phyloP scores from a whole-genome alignment of 2,113 vertebrate genomes.

The Siniperca knerii region DNA sequence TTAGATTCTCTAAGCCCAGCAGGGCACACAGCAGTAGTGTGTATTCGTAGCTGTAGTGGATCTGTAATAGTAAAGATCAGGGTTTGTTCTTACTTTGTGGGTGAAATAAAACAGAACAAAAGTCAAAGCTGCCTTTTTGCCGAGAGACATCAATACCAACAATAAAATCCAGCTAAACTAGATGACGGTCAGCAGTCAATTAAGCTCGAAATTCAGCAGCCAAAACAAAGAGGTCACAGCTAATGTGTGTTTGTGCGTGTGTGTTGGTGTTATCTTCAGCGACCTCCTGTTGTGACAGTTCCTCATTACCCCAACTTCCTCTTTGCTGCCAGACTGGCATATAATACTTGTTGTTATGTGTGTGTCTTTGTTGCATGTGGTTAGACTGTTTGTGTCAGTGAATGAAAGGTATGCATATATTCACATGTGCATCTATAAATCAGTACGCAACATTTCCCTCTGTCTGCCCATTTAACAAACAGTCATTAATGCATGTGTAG shows the following conservation, averaged over 20 bases:
- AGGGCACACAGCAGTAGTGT: slow-evolving; percentile 2
- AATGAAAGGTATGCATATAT: not conserved
- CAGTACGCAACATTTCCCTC: not conserved
- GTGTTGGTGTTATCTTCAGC: slow-evolving; percentile 22
- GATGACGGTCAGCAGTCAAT: slow-evolving; percentile 43
- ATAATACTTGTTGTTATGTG: slow-evolving; percentile 4
- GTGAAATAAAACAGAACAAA: slow-evolving; percentile 31
- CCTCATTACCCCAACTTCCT: slow-evolving; percentile 46
- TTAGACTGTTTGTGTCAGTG: not conserved
- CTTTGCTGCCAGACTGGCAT: slow-evolving; percentile 28
- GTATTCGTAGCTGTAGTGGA: not conserved
- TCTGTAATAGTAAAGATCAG: slow-evolving; percentile 12
- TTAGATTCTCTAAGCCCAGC: slow-evolving; percentile 5
- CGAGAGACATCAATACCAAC: slow-evolving; percentile 28
- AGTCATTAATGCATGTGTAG: slow-evolving; percentile 24
- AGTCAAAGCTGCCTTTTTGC: slow-evolving; percentile 36
- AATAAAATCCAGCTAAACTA: slow-evolving; percentile 19
- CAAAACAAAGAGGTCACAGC: slow-evolving; percentile 56
- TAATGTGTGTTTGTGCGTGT: slow-evolving; percentile 21
- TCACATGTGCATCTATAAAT: slow-evolving; percentile 33
- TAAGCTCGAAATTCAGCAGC: slow-evolving; percentile 40
- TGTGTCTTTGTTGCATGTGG: not conserved
- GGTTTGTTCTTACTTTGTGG: slow-evolving; percentile 16
- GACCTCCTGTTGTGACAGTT: slow-evolving; percentile 44
- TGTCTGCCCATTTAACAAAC: not conserved